phyloP scores from a whole-genome alignment of 2,113 vertebrate genomes.

The Pao palembangensis region DNA sequence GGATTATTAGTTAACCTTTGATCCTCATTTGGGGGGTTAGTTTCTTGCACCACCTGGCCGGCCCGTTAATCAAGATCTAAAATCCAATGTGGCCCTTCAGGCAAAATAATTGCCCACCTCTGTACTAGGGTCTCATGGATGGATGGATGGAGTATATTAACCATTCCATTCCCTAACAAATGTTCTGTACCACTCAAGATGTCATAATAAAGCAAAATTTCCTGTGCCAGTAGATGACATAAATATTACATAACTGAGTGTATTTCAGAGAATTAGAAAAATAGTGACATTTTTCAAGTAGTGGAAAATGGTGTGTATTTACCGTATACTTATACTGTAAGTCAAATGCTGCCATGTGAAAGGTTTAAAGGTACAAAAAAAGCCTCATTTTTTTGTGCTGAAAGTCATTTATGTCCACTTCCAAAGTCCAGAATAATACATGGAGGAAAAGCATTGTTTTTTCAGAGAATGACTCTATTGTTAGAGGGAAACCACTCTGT shows the following conservation, averaged over 20 bases:
- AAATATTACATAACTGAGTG: neutral
- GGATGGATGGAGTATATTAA: neutral
- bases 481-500: slow-evolving; percentile 31
- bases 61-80: no score
- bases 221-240: neutral
- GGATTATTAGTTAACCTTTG: no score
- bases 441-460: slow-evolving; percentile 28
- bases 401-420: slow-evolving; percentile 48
- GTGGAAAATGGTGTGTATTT: slow-evolving; percentile 12
- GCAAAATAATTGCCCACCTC: no score
- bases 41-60: no score
- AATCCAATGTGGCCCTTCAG: no score
- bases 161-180: neutral
- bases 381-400: slow-evolving; percentile 33
- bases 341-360: slow-evolving; percentile 10
- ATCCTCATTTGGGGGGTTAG: no score
- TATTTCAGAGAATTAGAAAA: no score
- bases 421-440: slow-evolving; percentile 39
- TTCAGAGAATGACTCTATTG: slow-evolving; percentile 39
- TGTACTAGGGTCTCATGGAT: neutral
- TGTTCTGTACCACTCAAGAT: no score
- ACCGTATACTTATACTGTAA: slow-evolving; percentile 17
- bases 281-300: neutral
- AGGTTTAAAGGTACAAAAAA: slow-evolving; percentile 41
- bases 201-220: slow-evolving; percentile 14